Base-by-base conservation (phyloP, 2,888 invertebrate genomes). In the Heteromurus nitidus region DNA sequence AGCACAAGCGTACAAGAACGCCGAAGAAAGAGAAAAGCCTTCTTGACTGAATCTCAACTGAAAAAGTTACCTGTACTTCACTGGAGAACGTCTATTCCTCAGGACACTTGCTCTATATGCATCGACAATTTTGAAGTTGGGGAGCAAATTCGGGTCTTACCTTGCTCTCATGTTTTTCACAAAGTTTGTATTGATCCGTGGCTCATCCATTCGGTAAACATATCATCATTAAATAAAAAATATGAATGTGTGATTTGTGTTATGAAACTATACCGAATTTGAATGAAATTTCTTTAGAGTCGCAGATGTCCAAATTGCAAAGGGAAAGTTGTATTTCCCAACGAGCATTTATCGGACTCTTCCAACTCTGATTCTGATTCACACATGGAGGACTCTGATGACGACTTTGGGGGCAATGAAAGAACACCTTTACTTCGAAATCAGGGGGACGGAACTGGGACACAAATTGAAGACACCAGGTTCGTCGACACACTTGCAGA, bases 21-120 rank as follows among this genome's bases (percentile, higher is more conserved):
- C 13, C 67, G 84, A 31, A 92, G 95, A 68, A 92, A 93, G 86
- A 92, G 94, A 22, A 92, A 96, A 67, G 94, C 96, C 89, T 80
- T 82, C 30, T 67, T 85, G 18, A 81, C 85, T 7, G 72, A 75
- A 42, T 67, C 70, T 36, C 84, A 85, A 55, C 77, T 85, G 22
- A 82, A 79, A 36, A 85, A 85, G 62, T 70, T 85, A 28, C 85
- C 85, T 20, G 80, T 85, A 55, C 79, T 85, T 18, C 70, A 69
- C 22, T 85, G 84, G 84, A 79, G 79, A 13, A 50, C 79, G 13
- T 58, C 60, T 36, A 81, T 85, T 64, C 85, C 85, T 18, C 85
- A 85, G 36, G 85, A 85, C 31, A 85, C 84, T 11, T 85, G 85
- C 65, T 82, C 84, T 42, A 85, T 85, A 55, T 85, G 85, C 24